These are phyloP conservation scores for Protonibea diacanthus DNA, from an alignment of 2,797 vertebrate species.

Conservation along the genomic window DNA sequence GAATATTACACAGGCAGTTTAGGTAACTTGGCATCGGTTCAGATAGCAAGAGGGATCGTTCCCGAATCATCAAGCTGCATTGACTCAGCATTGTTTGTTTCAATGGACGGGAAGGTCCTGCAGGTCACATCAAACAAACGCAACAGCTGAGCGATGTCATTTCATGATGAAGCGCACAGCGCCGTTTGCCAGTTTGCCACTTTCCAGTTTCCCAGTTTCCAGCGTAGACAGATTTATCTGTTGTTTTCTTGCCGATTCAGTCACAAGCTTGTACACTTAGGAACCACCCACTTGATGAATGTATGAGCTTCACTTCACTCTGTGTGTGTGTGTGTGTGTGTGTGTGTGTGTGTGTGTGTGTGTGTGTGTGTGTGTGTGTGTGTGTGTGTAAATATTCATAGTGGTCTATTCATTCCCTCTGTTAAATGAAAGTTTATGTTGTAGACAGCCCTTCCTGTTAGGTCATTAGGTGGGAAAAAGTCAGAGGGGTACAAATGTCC, in stretches of 20 bases:
- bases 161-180: conserved; percentile 28
- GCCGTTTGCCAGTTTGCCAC: not conserved
- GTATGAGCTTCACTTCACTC: conserved; percentile 21
- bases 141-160: conserved; percentile 32
- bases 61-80: conserved; percentile 61
- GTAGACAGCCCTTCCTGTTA: conserved; percentile 61
- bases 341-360: conserved; percentile 30
- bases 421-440: conserved; percentile 66
- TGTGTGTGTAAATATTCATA: conserved; percentile 49
- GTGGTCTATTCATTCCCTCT: conserved; percentile 68
- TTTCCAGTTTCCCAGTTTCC: not conserved
- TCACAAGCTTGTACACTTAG: conserved; percentile 18
- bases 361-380: conserved; percentile 28
- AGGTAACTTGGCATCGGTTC: conserved; percentile 60
- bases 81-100: conserved; percentile 73
- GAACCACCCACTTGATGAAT: conserved; percentile 54
- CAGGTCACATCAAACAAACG: conserved; percentile 40
- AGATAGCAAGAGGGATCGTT: conserved; percentile 52
- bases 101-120: conserved; percentile 29
- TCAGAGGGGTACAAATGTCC: conserved; percentile 41
- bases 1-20: conserved; percentile 48
- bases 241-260: conserved; percentile 16
- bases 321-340: conserved; percentile 24
- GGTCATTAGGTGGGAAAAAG: conserved; percentile 58
- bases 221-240: conserved; percentile 27